Conservation (phyloP, 1,140 invertebrate species). For the Lycorma delicatula region DNA sequence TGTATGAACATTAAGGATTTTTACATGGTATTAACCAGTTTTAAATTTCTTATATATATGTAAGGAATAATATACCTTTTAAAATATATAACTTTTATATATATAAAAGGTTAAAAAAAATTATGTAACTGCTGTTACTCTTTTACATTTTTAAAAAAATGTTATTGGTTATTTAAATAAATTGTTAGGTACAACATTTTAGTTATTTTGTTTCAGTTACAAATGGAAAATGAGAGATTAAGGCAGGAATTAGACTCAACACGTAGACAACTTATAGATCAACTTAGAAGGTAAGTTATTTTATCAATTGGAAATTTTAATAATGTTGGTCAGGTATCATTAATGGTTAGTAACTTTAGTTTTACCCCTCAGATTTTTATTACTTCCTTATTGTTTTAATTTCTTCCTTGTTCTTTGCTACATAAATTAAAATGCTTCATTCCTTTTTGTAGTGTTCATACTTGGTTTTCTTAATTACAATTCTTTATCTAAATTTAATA, state of each 20-base stretch:
- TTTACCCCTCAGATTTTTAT: neutral
- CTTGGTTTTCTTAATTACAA: neutral
- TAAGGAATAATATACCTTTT: too few relatives aligned
- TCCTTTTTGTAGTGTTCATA: neutral
- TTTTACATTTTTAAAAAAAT: too few relatives aligned
- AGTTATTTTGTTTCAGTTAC: conserved; percentile 37
- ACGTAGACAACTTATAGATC: conserved; percentile 43
- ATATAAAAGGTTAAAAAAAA: too few relatives aligned
- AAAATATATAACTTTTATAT: too few relatives aligned
- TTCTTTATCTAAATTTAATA: neutral
- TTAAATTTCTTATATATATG: too few relatives aligned
- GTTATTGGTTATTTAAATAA: conserved; percentile 7
- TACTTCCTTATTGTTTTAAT: neutral
- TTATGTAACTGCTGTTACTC: too few relatives aligned
- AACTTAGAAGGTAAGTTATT: conserved; percentile 39
- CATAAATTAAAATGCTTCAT: neutral
- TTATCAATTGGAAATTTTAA: conserved; percentile 22
- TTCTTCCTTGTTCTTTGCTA: neutral
- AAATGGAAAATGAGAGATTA: conserved; percentile 48
- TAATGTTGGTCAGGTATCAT: neutral
- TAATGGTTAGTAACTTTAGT: neutral
- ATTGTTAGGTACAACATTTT: too few relatives aligned
- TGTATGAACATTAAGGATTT: too few relatives aligned
- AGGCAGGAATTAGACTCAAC: conserved; percentile 45
- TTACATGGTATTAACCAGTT: too few relatives aligned